phyloP scores from a whole-genome alignment of 2,113 vertebrate genomes.

The Parotia lawesii region DNA sequence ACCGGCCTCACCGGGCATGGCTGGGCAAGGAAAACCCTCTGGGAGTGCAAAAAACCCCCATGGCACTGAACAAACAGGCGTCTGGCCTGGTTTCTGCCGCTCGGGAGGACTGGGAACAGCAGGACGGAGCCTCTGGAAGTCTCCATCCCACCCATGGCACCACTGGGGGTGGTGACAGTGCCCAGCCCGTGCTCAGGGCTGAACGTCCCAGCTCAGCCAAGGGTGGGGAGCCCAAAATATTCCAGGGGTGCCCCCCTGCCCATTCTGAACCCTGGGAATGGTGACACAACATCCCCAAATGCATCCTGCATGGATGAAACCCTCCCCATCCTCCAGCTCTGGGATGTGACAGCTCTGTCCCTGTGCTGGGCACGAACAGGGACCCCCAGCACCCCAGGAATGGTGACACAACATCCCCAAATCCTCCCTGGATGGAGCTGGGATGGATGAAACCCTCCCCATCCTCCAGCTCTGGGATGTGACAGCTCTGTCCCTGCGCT shows the following conservation, averaged over 20 bases:
- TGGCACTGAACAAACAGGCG: rapidly evolving
- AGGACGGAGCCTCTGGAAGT: rapidly evolving
- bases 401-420: rapidly evolving
- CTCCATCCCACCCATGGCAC: neutral
- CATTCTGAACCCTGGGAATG: neutral
- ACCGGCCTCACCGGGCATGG: neutral
- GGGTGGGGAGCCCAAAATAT: neutral
- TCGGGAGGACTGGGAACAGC: rapidly evolving
- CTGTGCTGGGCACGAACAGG: neutral
- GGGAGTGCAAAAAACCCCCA: rapidly evolving
- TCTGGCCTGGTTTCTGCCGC: neutral
- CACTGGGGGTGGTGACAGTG: rapidly evolving
- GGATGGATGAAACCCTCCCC: neutral
- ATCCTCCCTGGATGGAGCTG: neutral
- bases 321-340: neutral
- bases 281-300: neutral
- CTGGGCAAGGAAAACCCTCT: neutral
- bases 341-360: neutral
- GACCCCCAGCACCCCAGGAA: rapidly evolving
- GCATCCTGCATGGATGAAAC: neutral
- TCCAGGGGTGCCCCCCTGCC: neutral
- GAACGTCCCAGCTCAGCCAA: neutral
- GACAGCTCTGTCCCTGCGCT: neutral
- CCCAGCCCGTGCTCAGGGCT: rapidly evolving
- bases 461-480: no score